Base-by-base conservation (phyloP, 2,797 vertebrate species). In the Mus spretus region DNA sequence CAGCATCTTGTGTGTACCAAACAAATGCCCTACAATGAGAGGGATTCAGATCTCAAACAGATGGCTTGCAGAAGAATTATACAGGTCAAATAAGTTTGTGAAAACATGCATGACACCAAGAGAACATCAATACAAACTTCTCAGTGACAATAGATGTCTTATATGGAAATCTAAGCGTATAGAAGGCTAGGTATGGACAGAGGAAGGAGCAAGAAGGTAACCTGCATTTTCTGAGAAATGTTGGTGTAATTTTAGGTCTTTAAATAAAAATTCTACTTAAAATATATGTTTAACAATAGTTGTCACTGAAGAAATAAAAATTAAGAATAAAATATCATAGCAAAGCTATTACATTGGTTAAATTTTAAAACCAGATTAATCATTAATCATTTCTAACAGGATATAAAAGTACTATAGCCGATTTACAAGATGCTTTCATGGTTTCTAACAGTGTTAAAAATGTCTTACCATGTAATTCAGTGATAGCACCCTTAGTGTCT, bases 131-230 rank as follows among this genome's bases (percentile, higher is more conserved):
- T 19, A 24, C 40, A 34, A 19, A 14, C 53, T 37, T 53, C 3
- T 24, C 31, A 72, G 2, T 19, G 57, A 40, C 37, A 19, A 53
- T 11, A 86, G 53, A 37, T 44, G 2, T 4, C 12, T 61, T 31
- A 1, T 24, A 7, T 61, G 26, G 24, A 61, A 40, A 26, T 6
- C 37, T 61, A 10, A 82, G 22, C 2, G 7, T 61, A 8, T 37
- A 9, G 44, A 34, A 87, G 19, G 1, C 14, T 11, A 3, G 61
- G 9, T 14, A 26, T 12, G 0, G 24, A 1, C 12, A 6, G 15
- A 22, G 1, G 14, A 7, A 81, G 9, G 2, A 40, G 0, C 0
- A 4, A 0, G 10, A 24, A 8, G 0, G 3, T 6, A 55, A 19
- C 14, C 6, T 44, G 11, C 31, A 44, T 7, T 59, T 75, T 82